Percentiles rank a stretch among this genome's conserved stretches.
Conservation (phyloP, 2,797 vertebrate genomes). For the Remorina albescens region DNA sequence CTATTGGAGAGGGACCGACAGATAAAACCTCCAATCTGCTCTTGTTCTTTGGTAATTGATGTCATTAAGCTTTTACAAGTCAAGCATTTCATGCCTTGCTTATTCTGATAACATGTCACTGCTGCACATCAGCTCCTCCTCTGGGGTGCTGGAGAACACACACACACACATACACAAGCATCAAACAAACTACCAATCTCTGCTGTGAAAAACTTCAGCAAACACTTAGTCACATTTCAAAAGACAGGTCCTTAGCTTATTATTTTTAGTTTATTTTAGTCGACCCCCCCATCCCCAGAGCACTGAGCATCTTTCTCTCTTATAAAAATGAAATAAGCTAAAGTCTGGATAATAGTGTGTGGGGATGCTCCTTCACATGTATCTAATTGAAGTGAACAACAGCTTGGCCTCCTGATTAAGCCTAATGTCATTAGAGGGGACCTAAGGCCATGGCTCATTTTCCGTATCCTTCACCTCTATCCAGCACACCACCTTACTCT, state of each 20-base stretch:
- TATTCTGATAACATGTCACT: no score
- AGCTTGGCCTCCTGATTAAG: conserved; percentile 47
- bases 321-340: conserved; percentile 73
- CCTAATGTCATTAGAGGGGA: conserved; percentile 65
- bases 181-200: conserved; percentile 14
- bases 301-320: conserved; percentile 47
- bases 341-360: conserved; percentile 31
- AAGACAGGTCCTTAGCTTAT: no score
- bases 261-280: no score
- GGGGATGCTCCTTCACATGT: conserved; percentile 47
- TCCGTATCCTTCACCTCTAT: no score
- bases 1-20: no score
- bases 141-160: conserved; percentile 3
- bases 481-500: no score
- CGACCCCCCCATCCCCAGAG: no score
- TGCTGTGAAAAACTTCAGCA: no score
- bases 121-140: neutral
- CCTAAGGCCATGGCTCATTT: conserved; percentile 43
- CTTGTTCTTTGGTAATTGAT: no score
- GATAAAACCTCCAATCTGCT: no score
- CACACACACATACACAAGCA: neutral
- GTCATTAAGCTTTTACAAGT: no score
- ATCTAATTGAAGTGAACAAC: conserved; percentile 75
- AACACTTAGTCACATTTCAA: neutral
- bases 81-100: no score